Conservation (phyloP, 2,888 invertebrate species). For the Cataglyphis livida region DNA sequence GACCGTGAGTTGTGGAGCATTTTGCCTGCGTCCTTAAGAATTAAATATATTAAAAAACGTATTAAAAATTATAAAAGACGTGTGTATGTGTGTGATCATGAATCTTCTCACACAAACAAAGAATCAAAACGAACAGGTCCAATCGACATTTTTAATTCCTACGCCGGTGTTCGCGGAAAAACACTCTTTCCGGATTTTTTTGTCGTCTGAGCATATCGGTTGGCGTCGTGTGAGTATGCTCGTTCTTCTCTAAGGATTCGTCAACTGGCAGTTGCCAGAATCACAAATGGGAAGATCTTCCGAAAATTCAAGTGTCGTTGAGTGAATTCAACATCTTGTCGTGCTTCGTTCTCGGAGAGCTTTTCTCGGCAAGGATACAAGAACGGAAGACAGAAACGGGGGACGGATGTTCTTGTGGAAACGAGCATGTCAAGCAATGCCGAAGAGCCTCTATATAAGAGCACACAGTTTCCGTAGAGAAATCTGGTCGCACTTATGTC, state of each 20-base stretch:
- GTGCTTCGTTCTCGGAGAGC: slow-evolving; percentile 10
- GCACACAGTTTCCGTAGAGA: slow-evolving; percentile 37
- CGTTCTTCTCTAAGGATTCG: slow-evolving; percentile 33
- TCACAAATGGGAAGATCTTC: slow-evolving; percentile 39
- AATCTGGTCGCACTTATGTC: slow-evolving; percentile 51
- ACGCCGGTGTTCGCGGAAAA: slow-evolving; percentile 7
- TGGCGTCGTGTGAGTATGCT: slow-evolving; percentile 33
- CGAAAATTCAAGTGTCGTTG: slow-evolving; percentile 43
- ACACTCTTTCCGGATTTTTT: slow-evolving; percentile 28
- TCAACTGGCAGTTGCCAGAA: slow-evolving; percentile 45
- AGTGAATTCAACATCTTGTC: slow-evolving; percentile 43
- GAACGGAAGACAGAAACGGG: not conserved
- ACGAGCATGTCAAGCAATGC: slow-evolving; percentile 33
- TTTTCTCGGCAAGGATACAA: not conserved
- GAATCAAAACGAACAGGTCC: not conserved
- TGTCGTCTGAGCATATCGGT: slow-evolving; percentile 14
- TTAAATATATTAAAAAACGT: not conserved
- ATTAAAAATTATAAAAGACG: not conserved
- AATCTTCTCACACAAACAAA: not conserved
- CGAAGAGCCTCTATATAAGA: slow-evolving; percentile 5
- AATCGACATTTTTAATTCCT: slow-evolving; percentile 22
- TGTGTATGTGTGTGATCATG: not conserved
- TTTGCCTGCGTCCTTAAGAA: not conserved
- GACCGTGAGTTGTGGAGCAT: not conserved
- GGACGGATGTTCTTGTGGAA: slow-evolving; percentile 6